These are phyloP conservation scores for Sarotherodon lohbergeri DNA, from an alignment of 2,113 vertebrate genomes.

Conservation along the genomic window DNA sequence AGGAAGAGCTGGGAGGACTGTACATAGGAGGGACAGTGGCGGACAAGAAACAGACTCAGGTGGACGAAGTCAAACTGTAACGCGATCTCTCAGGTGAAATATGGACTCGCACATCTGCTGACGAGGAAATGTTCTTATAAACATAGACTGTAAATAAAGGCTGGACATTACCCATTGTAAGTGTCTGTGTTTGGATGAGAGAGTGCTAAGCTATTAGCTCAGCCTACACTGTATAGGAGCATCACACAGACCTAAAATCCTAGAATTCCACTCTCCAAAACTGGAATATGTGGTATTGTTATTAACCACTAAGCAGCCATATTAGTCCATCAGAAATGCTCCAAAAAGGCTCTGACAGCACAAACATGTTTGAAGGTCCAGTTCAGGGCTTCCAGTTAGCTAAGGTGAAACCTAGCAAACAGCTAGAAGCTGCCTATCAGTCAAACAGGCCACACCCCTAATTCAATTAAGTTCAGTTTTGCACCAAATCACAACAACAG, in stretches of 20 bases:
- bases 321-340: neutral
- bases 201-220: neutral
- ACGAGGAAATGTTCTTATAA: neutral
- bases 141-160: neutral
- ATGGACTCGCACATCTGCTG: neutral
- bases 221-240: neutral
- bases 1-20: slow-evolving; percentile 75
- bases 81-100: neutral
- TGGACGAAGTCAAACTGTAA: neutral
- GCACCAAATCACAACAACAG: neutral
- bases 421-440: neutral
- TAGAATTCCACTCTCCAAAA: neutral
- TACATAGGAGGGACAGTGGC: slow-evolving; percentile 68
- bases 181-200: neutral
- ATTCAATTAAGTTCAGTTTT: neutral
- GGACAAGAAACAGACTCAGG: neutral
- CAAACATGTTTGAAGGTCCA: neutral
- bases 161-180: neutral
- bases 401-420: neutral
- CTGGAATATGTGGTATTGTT: neutral
- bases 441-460: neutral
- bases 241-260: neutral
- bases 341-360: neutral
- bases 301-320: neutral
- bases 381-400: neutral